A percentile compares a stretch with the other conserved stretches of the same genome.
phyloP scores from a whole-genome alignment of 2,888 invertebrate species.

The Lasioglossum pauxillum region DNA sequence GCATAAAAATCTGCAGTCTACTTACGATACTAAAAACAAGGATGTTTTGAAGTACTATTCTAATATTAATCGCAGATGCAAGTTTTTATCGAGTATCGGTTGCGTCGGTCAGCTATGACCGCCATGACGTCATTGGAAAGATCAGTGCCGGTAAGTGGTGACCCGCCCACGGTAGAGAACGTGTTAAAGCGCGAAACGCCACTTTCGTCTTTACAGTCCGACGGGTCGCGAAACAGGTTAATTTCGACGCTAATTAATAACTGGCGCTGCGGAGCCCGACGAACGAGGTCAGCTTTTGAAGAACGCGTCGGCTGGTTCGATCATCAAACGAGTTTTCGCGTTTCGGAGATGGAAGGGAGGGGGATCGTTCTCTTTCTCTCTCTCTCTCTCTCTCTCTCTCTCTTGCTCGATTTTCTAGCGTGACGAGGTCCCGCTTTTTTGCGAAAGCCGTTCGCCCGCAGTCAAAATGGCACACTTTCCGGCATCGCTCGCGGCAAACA shows the following conservation, averaged over 20 bases:
- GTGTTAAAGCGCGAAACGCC: not conserved
- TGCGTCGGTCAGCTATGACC: too few species aligned
- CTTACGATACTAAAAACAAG: too few species aligned
- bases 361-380: too few species aligned
- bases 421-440: not conserved
- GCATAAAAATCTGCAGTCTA: too few species aligned
- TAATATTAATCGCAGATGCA: too few species aligned
- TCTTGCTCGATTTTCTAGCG: not conserved
- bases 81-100: too few species aligned
- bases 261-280: not conserved
- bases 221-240: not conserved
- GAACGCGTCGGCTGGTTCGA: not conserved
- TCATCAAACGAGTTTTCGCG: not conserved
- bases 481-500: not conserved
- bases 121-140: not conserved
- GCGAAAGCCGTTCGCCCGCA: not conserved
- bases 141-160: not conserved
- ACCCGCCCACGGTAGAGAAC: not conserved
- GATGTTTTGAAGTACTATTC: too few species aligned
- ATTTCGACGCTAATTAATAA: slow-evolving; percentile 19
- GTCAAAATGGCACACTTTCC: slow-evolving; percentile 1
- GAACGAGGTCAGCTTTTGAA: not conserved
- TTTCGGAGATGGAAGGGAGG: not conserved
- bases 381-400: not conserved
- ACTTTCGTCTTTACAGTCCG: not conserved